Percentiles rank a stretch among this genome's conserved stretches.
Conservation (phyloP, 2,888 invertebrate species). For the Phymatocera aterrima region DNA sequence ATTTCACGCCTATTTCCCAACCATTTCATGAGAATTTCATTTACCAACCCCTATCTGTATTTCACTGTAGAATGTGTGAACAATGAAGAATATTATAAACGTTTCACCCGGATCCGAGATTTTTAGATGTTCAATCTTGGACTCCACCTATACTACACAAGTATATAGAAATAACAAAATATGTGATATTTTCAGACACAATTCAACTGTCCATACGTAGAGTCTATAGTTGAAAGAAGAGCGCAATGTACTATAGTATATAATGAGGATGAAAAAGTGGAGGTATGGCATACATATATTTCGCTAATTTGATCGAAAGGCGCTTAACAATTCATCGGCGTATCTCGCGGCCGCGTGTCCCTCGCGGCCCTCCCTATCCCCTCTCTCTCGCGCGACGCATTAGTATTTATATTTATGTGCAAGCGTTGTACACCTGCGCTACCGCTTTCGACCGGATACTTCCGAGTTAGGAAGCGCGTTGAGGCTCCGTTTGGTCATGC, state of each 20-base stretch:
- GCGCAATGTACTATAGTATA: not conserved
- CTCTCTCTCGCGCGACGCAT: constrained; percentile 54
- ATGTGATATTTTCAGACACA: not conserved
- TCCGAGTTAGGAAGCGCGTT: constrained; percentile 73
- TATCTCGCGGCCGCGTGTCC: constrained; percentile 9
- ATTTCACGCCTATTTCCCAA: too few species aligned
- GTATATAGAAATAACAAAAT: not conserved
- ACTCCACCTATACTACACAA: too few species aligned
- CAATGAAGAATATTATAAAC: too few species aligned
- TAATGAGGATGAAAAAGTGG: constrained; percentile 7
- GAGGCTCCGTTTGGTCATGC: constrained; percentile 73
- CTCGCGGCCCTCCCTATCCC: constrained; percentile 10
- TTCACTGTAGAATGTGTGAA: too few species aligned
- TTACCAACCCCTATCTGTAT: too few species aligned
- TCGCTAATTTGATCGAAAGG: constrained; percentile 36
- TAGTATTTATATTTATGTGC: constrained; percentile 73
- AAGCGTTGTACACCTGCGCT: constrained; percentile 68
- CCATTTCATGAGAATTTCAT: too few species aligned
- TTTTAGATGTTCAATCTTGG: not conserved
- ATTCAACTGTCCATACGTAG: not conserved
- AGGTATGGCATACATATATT: constrained; percentile 25
- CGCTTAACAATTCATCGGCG: constrained; percentile 33
- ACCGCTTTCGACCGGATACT: constrained; percentile 72
- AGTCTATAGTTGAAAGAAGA: not conserved
- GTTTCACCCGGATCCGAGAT: not conserved